phyloP scores from a whole-genome alignment of 2,113 vertebrate genomes.

The Platichthys stellatus region DNA sequence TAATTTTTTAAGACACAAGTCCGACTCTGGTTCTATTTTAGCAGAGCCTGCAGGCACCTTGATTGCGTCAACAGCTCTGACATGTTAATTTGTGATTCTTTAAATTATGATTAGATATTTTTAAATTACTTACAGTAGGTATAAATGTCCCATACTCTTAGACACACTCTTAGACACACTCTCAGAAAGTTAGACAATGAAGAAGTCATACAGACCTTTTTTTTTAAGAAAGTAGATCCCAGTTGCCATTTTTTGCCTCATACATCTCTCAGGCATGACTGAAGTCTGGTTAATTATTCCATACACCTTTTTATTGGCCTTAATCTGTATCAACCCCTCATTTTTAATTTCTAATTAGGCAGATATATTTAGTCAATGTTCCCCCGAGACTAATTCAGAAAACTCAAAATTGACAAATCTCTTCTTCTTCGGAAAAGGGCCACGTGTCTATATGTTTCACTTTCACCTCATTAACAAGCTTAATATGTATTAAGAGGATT shows the following conservation, averaged over 20 bases:
- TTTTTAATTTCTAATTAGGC: too few relatives aligned
- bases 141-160: background rate
- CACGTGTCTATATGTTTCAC: background rate
- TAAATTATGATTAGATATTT: background rate
- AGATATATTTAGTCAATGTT: background rate
- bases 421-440: background rate
- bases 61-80: background rate
- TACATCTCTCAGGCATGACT: too few relatives aligned
- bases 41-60: background rate
- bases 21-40: background rate
- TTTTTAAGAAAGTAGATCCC: too few relatives aligned
- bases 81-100: background rate
- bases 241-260: too few relatives aligned
- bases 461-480: background rate
- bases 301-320: too few relatives aligned
- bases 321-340: too few relatives aligned
- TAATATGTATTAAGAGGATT: background rate
- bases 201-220: too few relatives aligned
- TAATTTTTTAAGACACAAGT: background rate
- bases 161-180: too few relatives aligned
- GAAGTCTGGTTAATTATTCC: too few relatives aligned
- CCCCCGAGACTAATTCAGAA: background rate
- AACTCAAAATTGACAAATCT: background rate
- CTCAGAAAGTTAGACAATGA: too few relatives aligned
- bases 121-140: background rate